Evolutionary conservation across 2,888 invertebrate genomes (phyloP), one percentile per base, ranked within the genome.

Genomic region (Euplexia lucipara): DNA sequence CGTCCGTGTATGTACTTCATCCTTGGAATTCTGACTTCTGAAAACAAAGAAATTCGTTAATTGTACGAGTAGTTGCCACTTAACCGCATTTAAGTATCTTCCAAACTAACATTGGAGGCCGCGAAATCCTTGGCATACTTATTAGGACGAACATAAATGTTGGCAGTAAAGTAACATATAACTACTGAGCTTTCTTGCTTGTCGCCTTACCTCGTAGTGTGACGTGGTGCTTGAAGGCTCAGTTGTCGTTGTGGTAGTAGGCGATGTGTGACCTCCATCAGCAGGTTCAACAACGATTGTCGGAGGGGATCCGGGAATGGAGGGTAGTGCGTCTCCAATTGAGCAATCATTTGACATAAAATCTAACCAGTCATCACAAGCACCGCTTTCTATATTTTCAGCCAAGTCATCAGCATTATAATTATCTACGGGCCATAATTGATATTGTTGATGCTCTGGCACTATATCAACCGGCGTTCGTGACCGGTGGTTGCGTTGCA

Each of bases 361-460:
- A 0, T 1, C n/a, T 0, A 42, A 8, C 42, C 42, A 69, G 1
- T 0, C 0, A 9, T 44, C 70, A 10, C 0, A 5, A 0, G 44
- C 44, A 1, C 35, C 8, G 4, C 10, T 9, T 0, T 30, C 26
- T 0, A 14, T 3, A 10, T 51, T 14, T 0, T 44, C 69, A 10
- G 4, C 0, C 0, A 16, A 0, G 2, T 22, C 16, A 7, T n/a
- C 7, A 1, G 9, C 8, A 14, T 1, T 0, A 4, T 5, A 10
- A 16, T 12, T 2, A 9, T 34, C 30, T 1, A 37, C 3, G 2
- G 64, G 70, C 70, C 64, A 69, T 0, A 5, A 1, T 5, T 22
- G 30, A 2, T 9, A 22, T 3, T 22, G 20, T 0, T 10, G 35
- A 3, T 64, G 42, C 4, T 64, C 69, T 0, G 30, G 20, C 10